A percentile compares a stretch with the other conserved stretches of the same genome.
phyloP scores from a whole-genome alignment of 2,888 invertebrate genomes.

The Cephus sareptanus region DNA sequence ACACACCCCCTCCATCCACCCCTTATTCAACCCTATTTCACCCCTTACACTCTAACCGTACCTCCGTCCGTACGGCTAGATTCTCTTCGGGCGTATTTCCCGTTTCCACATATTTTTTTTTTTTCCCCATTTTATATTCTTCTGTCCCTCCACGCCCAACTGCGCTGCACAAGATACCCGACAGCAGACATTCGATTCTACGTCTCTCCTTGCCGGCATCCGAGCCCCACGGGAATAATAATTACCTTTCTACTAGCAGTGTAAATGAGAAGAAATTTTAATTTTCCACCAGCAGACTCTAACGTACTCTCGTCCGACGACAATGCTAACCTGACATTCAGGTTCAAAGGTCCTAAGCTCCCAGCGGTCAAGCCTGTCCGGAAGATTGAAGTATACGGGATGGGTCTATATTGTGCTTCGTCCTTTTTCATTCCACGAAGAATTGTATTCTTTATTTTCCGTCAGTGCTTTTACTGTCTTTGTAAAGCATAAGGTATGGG shows the following conservation, averaged over 20 bases:
- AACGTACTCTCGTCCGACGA: background rate
- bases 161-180: background rate
- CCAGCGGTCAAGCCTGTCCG: background rate
- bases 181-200: background rate
- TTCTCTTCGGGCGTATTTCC: background rate
- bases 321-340: background rate
- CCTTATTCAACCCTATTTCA: background rate
- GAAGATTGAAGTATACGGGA: background rate
- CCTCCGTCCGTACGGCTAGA: background rate
- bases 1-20: background rate
- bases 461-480: background rate
- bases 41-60: background rate
- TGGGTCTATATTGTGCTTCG: background rate
- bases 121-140: slow-evolving; percentile 5
- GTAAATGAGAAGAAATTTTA: background rate
- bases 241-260: slow-evolving; percentile 10
- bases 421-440: background rate
- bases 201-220: background rate
- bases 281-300: background rate
- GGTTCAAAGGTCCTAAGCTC: background rate
- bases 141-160: background rate
- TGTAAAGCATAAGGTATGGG: background rate
- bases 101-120: background rate
- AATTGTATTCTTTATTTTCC: background rate
- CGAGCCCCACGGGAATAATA: slow-evolving; percentile 5